Evolutionary conservation across 2,888 invertebrate genomes (phyloP).

Genomic region (Allacma fusca): DNA sequence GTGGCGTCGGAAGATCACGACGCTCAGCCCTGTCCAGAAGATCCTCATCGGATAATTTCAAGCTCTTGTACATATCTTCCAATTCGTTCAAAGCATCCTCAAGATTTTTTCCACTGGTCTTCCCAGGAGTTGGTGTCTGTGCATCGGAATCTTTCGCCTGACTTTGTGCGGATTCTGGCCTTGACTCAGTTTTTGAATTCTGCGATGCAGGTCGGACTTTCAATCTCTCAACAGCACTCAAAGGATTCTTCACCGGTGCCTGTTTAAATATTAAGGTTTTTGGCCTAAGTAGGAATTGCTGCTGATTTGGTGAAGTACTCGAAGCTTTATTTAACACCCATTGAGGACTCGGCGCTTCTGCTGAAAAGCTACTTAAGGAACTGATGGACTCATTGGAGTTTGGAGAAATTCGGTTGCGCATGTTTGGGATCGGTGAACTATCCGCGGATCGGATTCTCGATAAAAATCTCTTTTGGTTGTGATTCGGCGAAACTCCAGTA

Average conservation of each 20-base stretch:
- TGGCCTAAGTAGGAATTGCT: conserved; percentile 32
- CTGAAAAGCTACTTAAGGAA: conserved; percentile 58
- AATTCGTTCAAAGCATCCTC: conserved; percentile 89
- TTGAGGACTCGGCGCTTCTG: conserved; percentile 52
- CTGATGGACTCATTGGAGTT: conserved; percentile 60
- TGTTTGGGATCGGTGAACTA: conserved; percentile 55
- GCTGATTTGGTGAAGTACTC: conserved; percentile 24
- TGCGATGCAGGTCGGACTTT: conserved; percentile 53
- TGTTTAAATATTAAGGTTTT: conserved; percentile 29
- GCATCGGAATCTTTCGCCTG: background rate
- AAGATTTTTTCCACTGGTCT: conserved; percentile 68
- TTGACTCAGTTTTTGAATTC: background rate
- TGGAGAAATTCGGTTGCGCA: conserved; percentile 43
- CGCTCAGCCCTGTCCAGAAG: conserved; percentile 80
- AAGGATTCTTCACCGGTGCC: background rate
- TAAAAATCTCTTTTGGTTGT: conserved; percentile 33
- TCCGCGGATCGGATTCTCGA: conserved; percentile 59
- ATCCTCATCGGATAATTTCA: conserved; percentile 84
- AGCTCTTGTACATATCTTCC: conserved; percentile 84
- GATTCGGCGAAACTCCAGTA: conserved; percentile 39
- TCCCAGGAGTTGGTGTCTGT: conserved; percentile 39
- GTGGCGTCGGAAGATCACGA: conserved; percentile 71
- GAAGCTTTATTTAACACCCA: conserved; percentile 24
- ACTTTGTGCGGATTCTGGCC: no score
- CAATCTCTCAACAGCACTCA: conserved; percentile 57